phyloP scores from a whole-genome alignment of 1,140 invertebrate species.

The Meloidogyne exigua region DNA sequence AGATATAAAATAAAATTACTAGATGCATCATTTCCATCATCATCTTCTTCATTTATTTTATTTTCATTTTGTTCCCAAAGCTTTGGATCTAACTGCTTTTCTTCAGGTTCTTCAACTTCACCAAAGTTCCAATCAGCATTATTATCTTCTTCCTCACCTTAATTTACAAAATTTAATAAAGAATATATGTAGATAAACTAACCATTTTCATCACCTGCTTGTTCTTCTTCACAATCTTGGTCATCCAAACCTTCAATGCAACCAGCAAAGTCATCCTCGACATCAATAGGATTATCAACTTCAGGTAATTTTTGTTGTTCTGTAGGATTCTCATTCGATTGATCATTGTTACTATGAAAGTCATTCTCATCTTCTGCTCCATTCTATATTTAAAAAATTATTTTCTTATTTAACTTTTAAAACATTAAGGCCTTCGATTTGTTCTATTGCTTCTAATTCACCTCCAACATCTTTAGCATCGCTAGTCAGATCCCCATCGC shows the following conservation, averaged over 20 bases:
- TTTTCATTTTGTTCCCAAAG: constrained; percentile 71
- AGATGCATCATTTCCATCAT: constrained; percentile 69
- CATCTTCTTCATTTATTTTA: constrained; percentile 83
- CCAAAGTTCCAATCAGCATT: constrained; percentile 64
- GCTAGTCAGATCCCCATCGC: constrained; percentile 64
- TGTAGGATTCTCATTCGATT: constrained; percentile 71
- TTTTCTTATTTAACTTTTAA: background rate
- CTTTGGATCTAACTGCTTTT: constrained; percentile 59
- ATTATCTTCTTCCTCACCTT: constrained; percentile 48
- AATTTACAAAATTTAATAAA: constrained; percentile 20
- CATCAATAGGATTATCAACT: constrained; percentile 64
- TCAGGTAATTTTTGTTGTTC: constrained; percentile 72
- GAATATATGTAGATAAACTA: background rate
- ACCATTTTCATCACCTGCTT: constrained; percentile 1
- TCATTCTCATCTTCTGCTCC: constrained; percentile 26
- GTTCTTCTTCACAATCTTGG: constrained; percentile 39
- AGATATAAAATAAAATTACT: constrained; percentile 59
- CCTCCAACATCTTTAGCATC: constrained; percentile 84
- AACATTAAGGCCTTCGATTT: constrained; percentile 64
- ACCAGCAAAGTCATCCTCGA: constrained; percentile 62
- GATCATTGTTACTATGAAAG: constrained; percentile 73
- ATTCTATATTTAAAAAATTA: constrained; percentile 5
- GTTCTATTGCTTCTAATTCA: constrained; percentile 86
- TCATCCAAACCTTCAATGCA: constrained; percentile 58
- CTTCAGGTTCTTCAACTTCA: constrained; percentile 62